phyloP scores from a whole-genome alignment of 2,888 invertebrate genomes.

The Sthenelais limicola region DNA sequence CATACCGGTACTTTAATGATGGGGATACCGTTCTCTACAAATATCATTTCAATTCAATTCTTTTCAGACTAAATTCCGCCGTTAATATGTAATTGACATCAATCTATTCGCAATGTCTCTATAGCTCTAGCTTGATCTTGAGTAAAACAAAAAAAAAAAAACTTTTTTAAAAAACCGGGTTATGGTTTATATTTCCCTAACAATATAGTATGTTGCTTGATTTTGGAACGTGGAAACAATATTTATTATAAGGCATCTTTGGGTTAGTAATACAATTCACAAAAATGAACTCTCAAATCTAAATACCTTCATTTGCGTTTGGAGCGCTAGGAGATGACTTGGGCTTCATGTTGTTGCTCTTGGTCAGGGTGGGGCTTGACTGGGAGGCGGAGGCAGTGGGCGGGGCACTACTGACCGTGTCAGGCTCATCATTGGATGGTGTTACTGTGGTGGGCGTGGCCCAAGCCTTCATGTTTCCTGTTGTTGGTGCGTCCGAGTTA shows the following conservation, averaged over 20 bases:
- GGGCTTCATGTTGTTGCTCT: constrained; percentile 6
- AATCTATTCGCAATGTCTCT: too few species aligned
- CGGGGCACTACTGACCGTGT: background rate
- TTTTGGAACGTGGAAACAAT: too few species aligned
- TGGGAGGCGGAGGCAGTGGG: constrained; percentile 16
- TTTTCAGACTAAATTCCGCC: too few species aligned
- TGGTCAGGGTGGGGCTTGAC: constrained; percentile 5
- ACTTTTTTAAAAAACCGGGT: too few species aligned
- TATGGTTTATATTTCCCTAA: too few species aligned
- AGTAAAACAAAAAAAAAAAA: too few species aligned
- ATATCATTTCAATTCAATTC: too few species aligned
- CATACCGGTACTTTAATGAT: too few species aligned
- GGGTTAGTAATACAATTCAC: background rate
- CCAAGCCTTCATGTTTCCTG: constrained; percentile 9
- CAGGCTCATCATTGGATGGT: background rate
- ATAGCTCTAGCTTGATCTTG: too few species aligned
- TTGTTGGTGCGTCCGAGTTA: background rate
- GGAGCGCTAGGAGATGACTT: constrained; percentile 21
- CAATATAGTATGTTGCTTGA: too few species aligned
- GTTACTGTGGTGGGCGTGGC: background rate
- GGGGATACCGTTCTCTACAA: too few species aligned
- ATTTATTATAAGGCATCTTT: background rate
- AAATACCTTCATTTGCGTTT: background rate
- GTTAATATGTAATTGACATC: too few species aligned
- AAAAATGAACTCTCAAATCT: background rate